A percentile compares a stretch with the other conserved stretches of the same genome.
phyloP scores from a whole-genome alignment of 2,888 invertebrate species.

The Lacanobia oleracea region DNA sequence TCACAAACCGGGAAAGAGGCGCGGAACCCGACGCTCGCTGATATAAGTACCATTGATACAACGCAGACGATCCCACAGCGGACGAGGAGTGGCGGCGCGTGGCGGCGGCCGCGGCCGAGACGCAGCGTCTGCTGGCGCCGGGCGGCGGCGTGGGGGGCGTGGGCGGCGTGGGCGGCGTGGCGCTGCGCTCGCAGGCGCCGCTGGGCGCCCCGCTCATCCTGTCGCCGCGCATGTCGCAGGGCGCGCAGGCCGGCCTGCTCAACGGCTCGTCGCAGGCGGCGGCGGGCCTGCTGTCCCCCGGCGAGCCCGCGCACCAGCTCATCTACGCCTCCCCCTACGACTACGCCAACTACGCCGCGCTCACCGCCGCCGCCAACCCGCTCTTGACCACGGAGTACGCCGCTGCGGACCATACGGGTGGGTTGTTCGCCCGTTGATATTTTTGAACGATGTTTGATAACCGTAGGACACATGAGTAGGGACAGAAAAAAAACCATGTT shows the following conservation, averaged over 20 bases:
- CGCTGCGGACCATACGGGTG: conserved; percentile 97
- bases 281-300: conserved; percentile 88
- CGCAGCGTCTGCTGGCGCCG: conserved; percentile 93
- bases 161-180: conserved; percentile 86
- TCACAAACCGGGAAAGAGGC: conserved; percentile 34
- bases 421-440: conserved; percentile 92
- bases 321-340: conserved; percentile 97
- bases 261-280: conserved; percentile 85
- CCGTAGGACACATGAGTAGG: conserved; percentile 42
- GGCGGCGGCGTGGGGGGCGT: conserved; percentile 88
- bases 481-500: not conserved
- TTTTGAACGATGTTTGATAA: conserved; percentile 75
- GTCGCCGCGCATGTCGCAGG: conserved; percentile 96
- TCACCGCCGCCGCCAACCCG: conserved; percentile 94
- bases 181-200: conserved; percentile 93
- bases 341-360: conserved; percentile 97
- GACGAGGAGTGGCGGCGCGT: conserved; percentile 97
- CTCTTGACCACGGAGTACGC: conserved; percentile 95
- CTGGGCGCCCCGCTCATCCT: conserved; percentile 98
- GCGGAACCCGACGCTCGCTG: conserved; percentile 38
- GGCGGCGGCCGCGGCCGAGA: conserved; percentile 95
- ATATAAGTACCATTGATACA: conserved; percentile 84
- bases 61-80: conserved; percentile 90
- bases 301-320: conserved; percentile 94
- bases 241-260: conserved; percentile 93